Conservation (phyloP, 2,113 vertebrate species). For the Reinhardtius hippoglossoides region DNA sequence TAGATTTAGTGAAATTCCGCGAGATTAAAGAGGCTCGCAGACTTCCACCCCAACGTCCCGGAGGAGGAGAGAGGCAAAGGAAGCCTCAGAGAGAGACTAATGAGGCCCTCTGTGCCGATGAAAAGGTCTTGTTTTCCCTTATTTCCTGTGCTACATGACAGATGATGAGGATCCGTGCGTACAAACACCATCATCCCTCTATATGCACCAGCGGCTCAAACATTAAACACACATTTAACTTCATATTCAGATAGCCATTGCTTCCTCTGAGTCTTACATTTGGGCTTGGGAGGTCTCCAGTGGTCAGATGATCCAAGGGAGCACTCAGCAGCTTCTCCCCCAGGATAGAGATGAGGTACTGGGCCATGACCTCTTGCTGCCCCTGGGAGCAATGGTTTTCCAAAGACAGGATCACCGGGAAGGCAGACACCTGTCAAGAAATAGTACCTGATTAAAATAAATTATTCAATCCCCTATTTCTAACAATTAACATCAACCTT, state of each 20-base stretch:
- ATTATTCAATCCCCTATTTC: constrained; percentile 7
- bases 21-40: constrained; percentile 39
- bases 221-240: background rate
- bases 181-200: constrained; percentile 9
- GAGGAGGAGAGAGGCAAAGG: constrained; percentile 7
- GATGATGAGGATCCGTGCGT: constrained; percentile 9
- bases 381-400: constrained; percentile 89
- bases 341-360: constrained; percentile 79
- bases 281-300: constrained; percentile 85
- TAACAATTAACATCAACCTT: constrained; percentile 27
- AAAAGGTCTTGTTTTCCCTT: constrained; percentile 33
- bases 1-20: constrained; percentile 19
- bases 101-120: constrained; percentile 36
- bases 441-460: constrained; percentile 4
- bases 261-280: constrained; percentile 81
- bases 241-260: background rate
- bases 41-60: constrained; percentile 8
- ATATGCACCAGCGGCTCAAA: constrained; percentile 1
- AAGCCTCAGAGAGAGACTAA: constrained; percentile 53
- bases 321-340: constrained; percentile 82
- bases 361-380: constrained; percentile 89
- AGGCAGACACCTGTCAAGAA: constrained; percentile 84
- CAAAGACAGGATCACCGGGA: constrained; percentile 90
- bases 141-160: constrained; percentile 27
- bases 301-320: constrained; percentile 62